Evolutionary conservation across 2,113 vertebrate genomes (phyloP).

Genomic region (Heterocephalus glaber): DNA sequence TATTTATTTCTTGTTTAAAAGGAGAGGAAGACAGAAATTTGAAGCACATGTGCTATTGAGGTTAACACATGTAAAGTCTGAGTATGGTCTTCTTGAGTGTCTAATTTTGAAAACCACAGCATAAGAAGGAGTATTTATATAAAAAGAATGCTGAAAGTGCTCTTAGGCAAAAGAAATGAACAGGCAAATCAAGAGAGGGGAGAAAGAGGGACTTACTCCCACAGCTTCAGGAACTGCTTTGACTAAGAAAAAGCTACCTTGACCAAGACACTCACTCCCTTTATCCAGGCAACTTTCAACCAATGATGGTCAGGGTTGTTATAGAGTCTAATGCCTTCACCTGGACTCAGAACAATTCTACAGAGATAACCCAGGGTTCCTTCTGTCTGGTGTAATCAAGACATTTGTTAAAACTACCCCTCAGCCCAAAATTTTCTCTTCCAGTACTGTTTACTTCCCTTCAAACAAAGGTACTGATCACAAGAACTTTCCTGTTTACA

Average conservation of each 20-base stretch:
- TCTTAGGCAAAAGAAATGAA: not conserved
- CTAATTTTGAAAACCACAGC: not conserved
- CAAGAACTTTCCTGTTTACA: not conserved
- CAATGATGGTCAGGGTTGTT: not conserved
- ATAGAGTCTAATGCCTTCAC: not conserved
- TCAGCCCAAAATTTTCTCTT: not conserved
- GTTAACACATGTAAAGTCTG: not conserved
- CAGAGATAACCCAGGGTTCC: not conserved
- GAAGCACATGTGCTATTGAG: not conserved
- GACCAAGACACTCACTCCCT: not conserved
- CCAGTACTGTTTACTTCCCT: not conserved
- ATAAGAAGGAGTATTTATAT: not conserved
- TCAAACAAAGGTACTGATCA: not conserved
- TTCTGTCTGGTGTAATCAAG: not conserved
- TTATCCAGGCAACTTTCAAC: not conserved
- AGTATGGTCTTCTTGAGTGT: not conserved
- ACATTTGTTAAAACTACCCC: not conserved
- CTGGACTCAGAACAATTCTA: not conserved
- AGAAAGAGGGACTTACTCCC: not conserved
- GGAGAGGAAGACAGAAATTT: not conserved
- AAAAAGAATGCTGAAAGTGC: not conserved
- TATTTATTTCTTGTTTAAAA: not conserved
- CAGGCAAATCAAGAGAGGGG: not conserved
- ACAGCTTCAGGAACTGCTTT: not conserved
- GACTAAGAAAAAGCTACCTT: not conserved